Percentiles rank a stretch among this genome's conserved stretches.
Evolutionary conservation across 2,888 invertebrate genomes (phyloP).

Genomic region (Rhaphigaster nebulosa): DNA sequence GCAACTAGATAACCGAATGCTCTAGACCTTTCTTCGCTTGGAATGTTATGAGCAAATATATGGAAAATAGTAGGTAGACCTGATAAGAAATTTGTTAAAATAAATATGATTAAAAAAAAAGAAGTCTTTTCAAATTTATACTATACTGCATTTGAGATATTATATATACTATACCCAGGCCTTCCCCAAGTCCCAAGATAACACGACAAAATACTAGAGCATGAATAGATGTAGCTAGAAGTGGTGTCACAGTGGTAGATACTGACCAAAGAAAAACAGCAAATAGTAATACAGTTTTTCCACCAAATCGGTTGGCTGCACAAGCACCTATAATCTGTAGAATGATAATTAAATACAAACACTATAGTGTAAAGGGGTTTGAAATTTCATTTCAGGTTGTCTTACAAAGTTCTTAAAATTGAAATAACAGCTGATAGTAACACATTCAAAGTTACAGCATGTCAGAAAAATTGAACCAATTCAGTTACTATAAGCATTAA

Average conservation of each 20-base stretch:
- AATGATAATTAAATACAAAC: background rate
- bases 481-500: no score
- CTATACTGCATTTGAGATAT: background rate
- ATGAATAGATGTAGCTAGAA: conserved; percentile 77
- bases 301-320: conserved; percentile 78
- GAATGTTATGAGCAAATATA: conserved; percentile 80
- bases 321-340: conserved; percentile 76
- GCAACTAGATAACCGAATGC: conserved; percentile 82
- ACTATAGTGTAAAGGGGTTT: background rate
- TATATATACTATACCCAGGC: conserved; percentile 73
- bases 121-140: background rate
- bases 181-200: conserved; percentile 80
- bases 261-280: conserved; percentile 82
- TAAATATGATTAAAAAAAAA: background rate
- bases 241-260: conserved; percentile 79
- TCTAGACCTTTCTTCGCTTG: conserved; percentile 79
- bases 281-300: conserved; percentile 77
- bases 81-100: conserved; percentile 66
- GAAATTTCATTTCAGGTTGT: background rate
- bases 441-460: no score
- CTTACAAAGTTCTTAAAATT: no score
- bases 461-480: no score
- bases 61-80: conserved; percentile 83
- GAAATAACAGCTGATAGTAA: no score
- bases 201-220: conserved; percentile 77